phyloP scores from a whole-genome alignment of 2,797 vertebrate species.

The Rhodeus uyekii region DNA sequence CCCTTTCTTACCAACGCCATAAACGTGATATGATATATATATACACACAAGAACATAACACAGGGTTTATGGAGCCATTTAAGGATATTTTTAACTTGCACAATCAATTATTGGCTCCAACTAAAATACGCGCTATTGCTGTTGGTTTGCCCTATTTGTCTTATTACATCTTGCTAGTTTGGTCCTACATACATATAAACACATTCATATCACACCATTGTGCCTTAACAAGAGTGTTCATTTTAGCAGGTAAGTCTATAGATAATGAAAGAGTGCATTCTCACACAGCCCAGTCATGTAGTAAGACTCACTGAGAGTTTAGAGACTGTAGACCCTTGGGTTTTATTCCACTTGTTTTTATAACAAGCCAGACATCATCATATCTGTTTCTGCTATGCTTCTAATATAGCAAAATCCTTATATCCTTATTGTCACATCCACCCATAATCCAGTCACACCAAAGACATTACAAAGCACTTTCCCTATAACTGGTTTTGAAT shows the following conservation, averaged over 20 bases:
- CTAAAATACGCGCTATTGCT: not conserved
- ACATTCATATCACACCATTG: slow-evolving; percentile 49
- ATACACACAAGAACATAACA: slow-evolving; percentile 47
- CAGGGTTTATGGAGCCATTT: not conserved
- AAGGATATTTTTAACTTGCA: slow-evolving; percentile 9
- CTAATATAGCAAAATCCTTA: not conserved
- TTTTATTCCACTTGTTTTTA: not conserved
- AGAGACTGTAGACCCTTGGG: not conserved
- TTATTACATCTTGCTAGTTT: not conserved
- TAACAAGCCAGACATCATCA: not conserved
- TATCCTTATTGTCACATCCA: not conserved
- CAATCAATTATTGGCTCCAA: not conserved
- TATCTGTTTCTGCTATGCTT: not conserved
- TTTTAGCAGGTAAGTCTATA: not conserved
- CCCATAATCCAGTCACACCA: slow-evolving; percentile 1
- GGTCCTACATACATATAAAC: slow-evolving; percentile 32
- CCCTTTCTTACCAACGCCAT: not conserved
- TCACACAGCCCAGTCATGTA: not conserved
- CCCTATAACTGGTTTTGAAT: not conserved
- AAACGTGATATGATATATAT: slow-evolving; percentile 48
- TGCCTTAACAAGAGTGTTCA: slow-evolving; percentile 52
- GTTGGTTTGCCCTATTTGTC: not conserved
- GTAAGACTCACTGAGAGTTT: not conserved
- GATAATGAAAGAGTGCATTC: not conserved
- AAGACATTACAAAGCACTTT: slow-evolving; percentile 25